Evolutionary conservation across 2,797 vertebrate genomes (phyloP), one percentile per base, ranked within the genome.

Genomic region (Pseudocheirus occidentalis): DNA sequence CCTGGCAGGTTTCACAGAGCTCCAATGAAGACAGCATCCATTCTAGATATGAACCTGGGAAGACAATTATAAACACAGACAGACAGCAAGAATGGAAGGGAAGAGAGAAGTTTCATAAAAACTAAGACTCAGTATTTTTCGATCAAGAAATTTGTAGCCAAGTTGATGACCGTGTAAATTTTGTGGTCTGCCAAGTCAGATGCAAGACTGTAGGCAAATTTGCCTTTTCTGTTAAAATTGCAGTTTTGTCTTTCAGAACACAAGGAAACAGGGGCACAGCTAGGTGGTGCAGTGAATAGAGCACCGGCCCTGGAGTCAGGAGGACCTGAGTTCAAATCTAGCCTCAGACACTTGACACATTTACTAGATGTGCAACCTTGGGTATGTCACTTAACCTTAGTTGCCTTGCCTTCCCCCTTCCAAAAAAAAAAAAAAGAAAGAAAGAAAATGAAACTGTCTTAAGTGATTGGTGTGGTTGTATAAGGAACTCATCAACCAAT

Each of bases 21-120:
- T 92, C 40, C 58, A 91, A 31, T 58, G 52, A 89, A 56, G 94
- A 81, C 31, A 55, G 50, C 56, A 93, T 95, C 55, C 66, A 46
- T 73, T 94, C 92, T 55, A 57, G 40, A 46, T 81, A 81, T 46
- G 21, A 81, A 81, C 46, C 21, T 24, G 73, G 73, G 9, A 81
- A 81, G 18, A 13, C 52, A 92, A 46, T 87, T 57, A 66, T 21
- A 93, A 58, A n/a, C 40, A 9, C 11, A 58, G 46, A n/a, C 56
- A 92, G 3, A 91, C 2, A 90, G 14, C 5, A 18, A 90, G 18
- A 50, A 40, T 1, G 81, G 50, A 46, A 1, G 21, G 7, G 10
- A 14, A 1, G 16, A 46, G 73, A 27, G 9, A 54, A 54, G 10
- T 54, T 54, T 54, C 1, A 1, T 54, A 11, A 54, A 54, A 54